Percentiles rank a stretch among this genome's conserved stretches.
phyloP scores from a whole-genome alignment of 2,113 vertebrate genomes.

The Microcebus griseorufus region DNA sequence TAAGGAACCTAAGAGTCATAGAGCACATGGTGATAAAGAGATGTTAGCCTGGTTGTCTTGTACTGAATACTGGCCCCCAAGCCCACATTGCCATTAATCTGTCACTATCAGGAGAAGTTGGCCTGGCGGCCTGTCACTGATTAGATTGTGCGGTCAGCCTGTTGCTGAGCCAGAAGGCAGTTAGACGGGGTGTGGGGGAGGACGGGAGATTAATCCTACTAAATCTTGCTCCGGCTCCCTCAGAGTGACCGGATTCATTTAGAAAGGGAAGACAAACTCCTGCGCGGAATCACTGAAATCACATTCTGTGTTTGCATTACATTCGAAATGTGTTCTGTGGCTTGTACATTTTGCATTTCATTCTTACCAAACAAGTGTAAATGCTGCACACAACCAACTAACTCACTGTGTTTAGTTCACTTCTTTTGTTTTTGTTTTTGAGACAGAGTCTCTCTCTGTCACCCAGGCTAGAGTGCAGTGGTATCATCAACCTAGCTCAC shows the following conservation, averaged over 20 bases:
- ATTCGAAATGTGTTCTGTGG: not conserved
- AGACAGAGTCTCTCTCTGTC: too few species aligned
- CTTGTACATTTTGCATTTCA: not conserved
- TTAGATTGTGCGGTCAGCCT: slow-evolving; percentile 61
- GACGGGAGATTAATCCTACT: not conserved
- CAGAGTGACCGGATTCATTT: not conserved
- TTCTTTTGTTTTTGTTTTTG: too few species aligned
- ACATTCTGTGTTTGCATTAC: not conserved
- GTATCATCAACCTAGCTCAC: too few species aligned
- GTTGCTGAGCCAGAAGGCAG: slow-evolving; percentile 63
- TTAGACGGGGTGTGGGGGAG: slow-evolving; percentile 26
- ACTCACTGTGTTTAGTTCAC: not conserved
- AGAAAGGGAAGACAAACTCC: not conserved
- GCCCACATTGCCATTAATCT: not conserved
- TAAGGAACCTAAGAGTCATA: slow-evolving; percentile 76
- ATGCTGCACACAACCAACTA: not conserved
- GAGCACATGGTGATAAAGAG: slow-evolving; percentile 79
- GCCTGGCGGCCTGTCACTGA: slow-evolving; percentile 36
- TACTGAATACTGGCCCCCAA: slow-evolving; percentile 40
- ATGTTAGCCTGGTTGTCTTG: slow-evolving; percentile 75
- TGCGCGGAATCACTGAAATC: not conserved
- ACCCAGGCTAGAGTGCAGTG: too few species aligned
- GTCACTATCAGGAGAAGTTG: slow-evolving; percentile 55
- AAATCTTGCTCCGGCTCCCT: not conserved
- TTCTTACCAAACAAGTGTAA: not conserved